Evolutionary conservation across 1,140 invertebrate species (phyloP), one percentile per base, ranked within the genome.

Genomic region (Pinna nobilis): DNA sequence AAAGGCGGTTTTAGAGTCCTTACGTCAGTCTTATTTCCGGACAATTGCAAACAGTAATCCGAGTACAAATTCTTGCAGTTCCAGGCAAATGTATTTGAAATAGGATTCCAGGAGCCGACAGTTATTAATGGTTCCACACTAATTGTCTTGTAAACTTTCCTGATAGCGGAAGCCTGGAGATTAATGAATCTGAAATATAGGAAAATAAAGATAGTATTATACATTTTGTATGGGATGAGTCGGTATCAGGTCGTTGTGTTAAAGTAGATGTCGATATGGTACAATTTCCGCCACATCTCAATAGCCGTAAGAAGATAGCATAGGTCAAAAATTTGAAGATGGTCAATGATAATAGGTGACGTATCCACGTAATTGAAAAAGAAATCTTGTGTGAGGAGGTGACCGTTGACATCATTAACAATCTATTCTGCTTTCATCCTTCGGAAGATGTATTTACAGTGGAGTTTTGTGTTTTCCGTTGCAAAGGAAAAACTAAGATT

Each of bases 31-130:
- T 32, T 37, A 23, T 37, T 37, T 20, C 59, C 59, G 1, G 59
- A 63, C 4, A 44, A n/a, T 6, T 63, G 33, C 35, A 63, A 30
- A 11, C 59, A 63, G 59, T 44, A 63, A 23, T 63, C 59, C 13
- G 39, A 25, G 59, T 63, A 63, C 6, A 63, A 25, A 23, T 63
- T 63, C 28, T 63, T 63, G 39, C 59, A 63, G 6, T 63, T 39
- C 59, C 59, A 63, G 7, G 39, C 35, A 37, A 63, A 63, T n/a
- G 59, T 63, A n/a, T 41, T 41, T 0, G 59, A 41, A 15, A 63
- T 63, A 0, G 44, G 39, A 23, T 63, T 39, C 25, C 28, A 63
- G 18, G 59, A 39, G 37, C 59, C 44, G 7, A 35, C 59, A 13
- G 59, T 63, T n/a, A 63, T 63, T 41, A 41, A 18, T 5, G 59